These are phyloP conservation scores for Chelonoidis abingdonii DNA, from an alignment of 2,113 vertebrate species.

Conservation along the genomic window DNA sequence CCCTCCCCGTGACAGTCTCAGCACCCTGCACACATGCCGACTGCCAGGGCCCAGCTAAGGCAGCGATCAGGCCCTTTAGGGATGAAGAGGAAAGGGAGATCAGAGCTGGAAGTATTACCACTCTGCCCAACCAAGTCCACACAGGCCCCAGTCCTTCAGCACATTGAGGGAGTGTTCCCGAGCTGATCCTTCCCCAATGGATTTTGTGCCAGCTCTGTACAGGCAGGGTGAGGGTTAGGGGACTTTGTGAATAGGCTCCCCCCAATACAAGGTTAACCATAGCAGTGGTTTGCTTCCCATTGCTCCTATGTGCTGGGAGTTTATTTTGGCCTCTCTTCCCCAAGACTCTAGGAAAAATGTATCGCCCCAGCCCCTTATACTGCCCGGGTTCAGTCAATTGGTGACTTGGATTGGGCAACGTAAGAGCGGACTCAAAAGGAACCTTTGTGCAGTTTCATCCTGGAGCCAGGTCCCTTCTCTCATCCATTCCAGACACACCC, in stretches of 20 bases:
- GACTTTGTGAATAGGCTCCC: background rate
- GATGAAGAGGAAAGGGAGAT: background rate
- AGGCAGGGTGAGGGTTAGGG: background rate
- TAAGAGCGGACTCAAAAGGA: background rate
- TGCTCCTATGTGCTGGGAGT: background rate
- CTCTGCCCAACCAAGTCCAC: background rate
- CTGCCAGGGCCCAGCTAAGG: background rate
- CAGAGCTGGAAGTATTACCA: background rate
- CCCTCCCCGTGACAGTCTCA: background rate
- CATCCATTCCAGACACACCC: background rate
- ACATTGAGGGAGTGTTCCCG: background rate
- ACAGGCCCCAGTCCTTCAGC: background rate
- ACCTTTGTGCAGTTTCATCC: background rate
- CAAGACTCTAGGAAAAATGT: background rate
- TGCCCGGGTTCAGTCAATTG: background rate
- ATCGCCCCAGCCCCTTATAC: background rate
- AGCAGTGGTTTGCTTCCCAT: background rate
- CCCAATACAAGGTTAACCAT: background rate
- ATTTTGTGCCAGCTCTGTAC: background rate
- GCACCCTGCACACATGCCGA: background rate
- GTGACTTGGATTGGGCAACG: background rate
- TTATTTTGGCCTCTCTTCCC: background rate
- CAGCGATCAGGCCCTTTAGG: background rate
- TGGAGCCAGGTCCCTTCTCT: background rate
- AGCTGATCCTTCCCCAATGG: background rate